Evolutionary conservation across 2,888 invertebrate species (phyloP), one percentile per base, ranked within the genome.

Genomic region (Yponomeuta malinellus): DNA sequence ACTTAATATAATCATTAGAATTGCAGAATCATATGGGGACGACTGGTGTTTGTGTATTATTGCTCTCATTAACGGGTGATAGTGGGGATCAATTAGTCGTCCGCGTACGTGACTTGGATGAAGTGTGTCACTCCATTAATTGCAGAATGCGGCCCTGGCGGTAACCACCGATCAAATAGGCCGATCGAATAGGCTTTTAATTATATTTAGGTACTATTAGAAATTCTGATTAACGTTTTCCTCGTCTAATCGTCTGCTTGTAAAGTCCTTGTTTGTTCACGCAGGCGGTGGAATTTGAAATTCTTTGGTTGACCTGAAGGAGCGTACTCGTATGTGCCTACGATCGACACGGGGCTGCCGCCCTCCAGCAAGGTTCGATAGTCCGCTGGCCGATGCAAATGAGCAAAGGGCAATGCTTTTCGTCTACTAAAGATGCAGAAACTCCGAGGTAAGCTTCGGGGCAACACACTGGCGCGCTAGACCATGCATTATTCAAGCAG

Each of bases 51-150:
- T 81, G 76, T 76, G 84, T 76, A 89, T 86, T 74, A 77, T 74
- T 79, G 79, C 73, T 82, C 81, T 74, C 81, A 87, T 88, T 89
- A 86, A 74, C 71, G 59, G 66, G 73, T 74, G 75, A 80, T 81
- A 77, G 77, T 76, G 75, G 33, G 63, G 29, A 74, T 74, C 70
- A 69, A 70, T 71, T 73, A 64, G 23, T 70, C 74, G 72, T 66
- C 73, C 76, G 86, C 83, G 81, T 89, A 89, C 89, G 88, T 90
- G 90, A 89, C 88, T 78, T 77, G 77, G 80, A 71, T 71, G 77
- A 89, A 86, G 79, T 87, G 83, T 87, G 88, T 88, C 87, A 85
- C 70, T 70, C 74, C 76, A 82, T 86, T 83, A 82, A 74, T 74
- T 73, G 73, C 72, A 76, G 74, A 75, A 78, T 79, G 78, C 76